Evolutionary conservation across 35 echinoderm and acorn worm species (phyloP).

Genomic region (Ophiothrix spiculata): DNA sequence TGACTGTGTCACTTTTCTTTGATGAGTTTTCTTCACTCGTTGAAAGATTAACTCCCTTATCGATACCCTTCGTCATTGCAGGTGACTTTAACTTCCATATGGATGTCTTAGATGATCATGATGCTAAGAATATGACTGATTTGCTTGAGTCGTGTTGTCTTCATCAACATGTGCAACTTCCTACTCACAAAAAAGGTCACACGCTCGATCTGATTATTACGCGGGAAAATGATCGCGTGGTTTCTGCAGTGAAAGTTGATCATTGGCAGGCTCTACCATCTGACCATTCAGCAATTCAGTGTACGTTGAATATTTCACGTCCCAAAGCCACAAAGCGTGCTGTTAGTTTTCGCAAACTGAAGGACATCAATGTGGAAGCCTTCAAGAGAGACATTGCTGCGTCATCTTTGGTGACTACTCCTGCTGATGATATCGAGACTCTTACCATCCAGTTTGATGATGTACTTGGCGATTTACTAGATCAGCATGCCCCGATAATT

Average conservation of each 20-base stretch:
- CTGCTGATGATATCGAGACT: background rate
- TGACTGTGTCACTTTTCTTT: too few species aligned
- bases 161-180: slow-evolving; percentile 37
- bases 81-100: slow-evolving; percentile 44
- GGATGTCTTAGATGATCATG: background rate
- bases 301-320: background rate
- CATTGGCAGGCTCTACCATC: background rate
- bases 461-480: background rate
- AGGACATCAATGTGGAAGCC: background rate
- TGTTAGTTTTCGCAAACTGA: background rate
- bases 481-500: background rate
- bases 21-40: background rate
- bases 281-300: background rate
- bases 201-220: slow-evolving; percentile 58
- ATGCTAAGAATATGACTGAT: slow-evolving; percentile 22
- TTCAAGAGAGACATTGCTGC: background rate
- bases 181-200: slow-evolving; percentile 53
- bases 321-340: background rate
- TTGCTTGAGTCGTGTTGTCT: slow-evolving; percentile 40
- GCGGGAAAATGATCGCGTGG: background rate
- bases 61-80: too few species aligned
- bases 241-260: background rate
- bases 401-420: background rate
- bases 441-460: background rate
- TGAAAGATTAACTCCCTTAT: background rate